Conservation (phyloP, 2,113 vertebrate genomes). For the Bubalus kerabau region DNA sequence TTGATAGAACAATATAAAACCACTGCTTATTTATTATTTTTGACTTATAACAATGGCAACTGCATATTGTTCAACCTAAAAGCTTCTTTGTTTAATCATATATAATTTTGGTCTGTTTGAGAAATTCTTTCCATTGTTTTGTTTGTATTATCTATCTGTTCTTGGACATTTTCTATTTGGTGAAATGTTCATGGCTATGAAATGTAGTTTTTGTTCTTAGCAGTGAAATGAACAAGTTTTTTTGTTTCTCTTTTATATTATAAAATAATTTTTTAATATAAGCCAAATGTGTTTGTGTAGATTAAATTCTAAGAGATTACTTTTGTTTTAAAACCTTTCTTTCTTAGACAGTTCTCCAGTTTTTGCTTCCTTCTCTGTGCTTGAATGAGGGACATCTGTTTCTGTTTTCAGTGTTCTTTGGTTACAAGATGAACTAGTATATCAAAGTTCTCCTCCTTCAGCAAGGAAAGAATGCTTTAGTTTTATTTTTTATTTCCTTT, state of each 20-base stretch:
- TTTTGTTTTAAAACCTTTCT: constrained; percentile 27
- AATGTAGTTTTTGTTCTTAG: constrained; percentile 8
- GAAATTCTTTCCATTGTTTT: neutral
- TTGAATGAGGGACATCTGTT: constrained; percentile 76
- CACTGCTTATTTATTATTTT: neutral
- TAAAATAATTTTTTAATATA: neutral
- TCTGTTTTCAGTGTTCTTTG: constrained; percentile 76
- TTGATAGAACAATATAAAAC: neutral
- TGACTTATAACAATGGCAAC: neutral
- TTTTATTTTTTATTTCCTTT: constrained; percentile 61
- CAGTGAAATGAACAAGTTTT: constrained; percentile 16
- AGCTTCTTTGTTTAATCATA: neutral
- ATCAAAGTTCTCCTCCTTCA: constrained; percentile 50
- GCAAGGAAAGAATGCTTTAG: constrained; percentile 68
- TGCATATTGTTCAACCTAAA: neutral
- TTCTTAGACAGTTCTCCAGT: constrained; percentile 36
- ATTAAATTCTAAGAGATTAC: constrained; percentile 19
- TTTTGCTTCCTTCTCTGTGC: constrained; percentile 68
- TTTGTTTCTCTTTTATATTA: constrained; percentile 12
- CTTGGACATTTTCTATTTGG: constrained; percentile 20
- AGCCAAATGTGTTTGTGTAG: neutral
- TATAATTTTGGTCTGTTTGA: neutral
- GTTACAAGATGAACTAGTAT: constrained; percentile 48
- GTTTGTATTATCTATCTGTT: neutral
- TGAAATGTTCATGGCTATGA: neutral